Conservation (phyloP, 2,113 vertebrate species). For the Anthoscopus minutus region DNA sequence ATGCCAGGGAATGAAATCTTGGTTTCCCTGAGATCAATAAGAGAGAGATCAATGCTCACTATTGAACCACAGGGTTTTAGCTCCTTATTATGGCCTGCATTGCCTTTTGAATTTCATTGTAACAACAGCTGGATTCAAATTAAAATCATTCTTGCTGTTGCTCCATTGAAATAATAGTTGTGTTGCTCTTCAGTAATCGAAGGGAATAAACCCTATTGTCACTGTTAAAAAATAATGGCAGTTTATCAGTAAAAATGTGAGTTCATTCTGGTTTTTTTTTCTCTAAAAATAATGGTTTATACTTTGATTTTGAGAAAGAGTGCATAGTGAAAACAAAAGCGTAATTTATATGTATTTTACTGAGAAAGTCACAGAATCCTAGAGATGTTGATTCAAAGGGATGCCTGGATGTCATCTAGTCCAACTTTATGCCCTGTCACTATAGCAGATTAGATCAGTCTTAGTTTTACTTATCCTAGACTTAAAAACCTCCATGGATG, state of each 20-base stretch:
- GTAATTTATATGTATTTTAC: background rate
- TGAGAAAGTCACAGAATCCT: background rate
- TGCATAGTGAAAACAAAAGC: background rate
- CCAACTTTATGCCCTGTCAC: background rate
- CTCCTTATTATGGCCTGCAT: background rate
- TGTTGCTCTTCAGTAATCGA: background rate
- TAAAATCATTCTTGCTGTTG: background rate
- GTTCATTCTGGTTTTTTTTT: background rate
- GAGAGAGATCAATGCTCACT: slow-evolving; percentile 2
- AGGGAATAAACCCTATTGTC: background rate
- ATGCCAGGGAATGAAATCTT: background rate
- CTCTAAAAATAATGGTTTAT: background rate
- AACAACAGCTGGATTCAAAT: background rate
- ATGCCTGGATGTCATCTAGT: background rate
- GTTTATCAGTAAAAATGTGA: background rate
- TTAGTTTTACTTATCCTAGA: background rate
- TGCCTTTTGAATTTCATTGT: background rate
- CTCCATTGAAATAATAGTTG: background rate
- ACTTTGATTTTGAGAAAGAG: background rate
- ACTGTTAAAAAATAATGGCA: background rate
- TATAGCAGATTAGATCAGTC: background rate
- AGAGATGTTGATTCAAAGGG: background rate
- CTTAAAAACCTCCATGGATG: background rate
- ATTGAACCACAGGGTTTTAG: background rate
- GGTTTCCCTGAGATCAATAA: background rate